Evolutionary conservation across 1,140 invertebrate species (phyloP).

Genomic region (Pissodes strobi): DNA sequence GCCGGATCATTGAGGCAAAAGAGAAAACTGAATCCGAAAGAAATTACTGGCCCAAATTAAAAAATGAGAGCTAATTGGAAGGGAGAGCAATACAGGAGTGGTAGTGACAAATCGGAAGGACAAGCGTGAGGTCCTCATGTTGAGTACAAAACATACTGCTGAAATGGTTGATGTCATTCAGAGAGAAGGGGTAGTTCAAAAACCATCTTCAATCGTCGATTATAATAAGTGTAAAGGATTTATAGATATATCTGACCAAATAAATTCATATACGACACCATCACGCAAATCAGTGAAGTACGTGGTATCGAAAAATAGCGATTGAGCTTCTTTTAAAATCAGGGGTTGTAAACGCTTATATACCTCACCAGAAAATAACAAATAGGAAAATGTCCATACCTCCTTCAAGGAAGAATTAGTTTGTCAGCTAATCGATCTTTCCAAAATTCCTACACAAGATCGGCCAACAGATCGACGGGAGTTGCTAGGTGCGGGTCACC

Average conservation of each 20-base stretch:
- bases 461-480: not conserved
- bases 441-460: not conserved
- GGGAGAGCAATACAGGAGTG: conserved; percentile 52
- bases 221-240: not conserved
- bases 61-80: not conserved
- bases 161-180: not conserved
- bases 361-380: not conserved
- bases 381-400: not conserved
- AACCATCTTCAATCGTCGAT: conserved; percentile 41
- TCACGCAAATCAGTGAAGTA: no score
- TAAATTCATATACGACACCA: no score
- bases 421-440: not conserved
- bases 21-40: not conserved
- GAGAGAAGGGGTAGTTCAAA: conserved; percentile 26
- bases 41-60: not conserved
- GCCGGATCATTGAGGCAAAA: not conserved
- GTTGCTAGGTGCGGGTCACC: not conserved
- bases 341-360: not conserved
- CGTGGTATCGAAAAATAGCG: not conserved
- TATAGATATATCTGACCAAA: not conserved
- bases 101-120: conserved; percentile 56
- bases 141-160: conserved; percentile 52
- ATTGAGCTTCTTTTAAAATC: not conserved
- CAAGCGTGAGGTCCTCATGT: conserved; percentile 54
- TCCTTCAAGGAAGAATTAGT: not conserved